These are phyloP conservation scores for Dascillus cervinus DNA, from an alignment of 2,888 invertebrate genomes.

Conservation along the genomic window DNA sequence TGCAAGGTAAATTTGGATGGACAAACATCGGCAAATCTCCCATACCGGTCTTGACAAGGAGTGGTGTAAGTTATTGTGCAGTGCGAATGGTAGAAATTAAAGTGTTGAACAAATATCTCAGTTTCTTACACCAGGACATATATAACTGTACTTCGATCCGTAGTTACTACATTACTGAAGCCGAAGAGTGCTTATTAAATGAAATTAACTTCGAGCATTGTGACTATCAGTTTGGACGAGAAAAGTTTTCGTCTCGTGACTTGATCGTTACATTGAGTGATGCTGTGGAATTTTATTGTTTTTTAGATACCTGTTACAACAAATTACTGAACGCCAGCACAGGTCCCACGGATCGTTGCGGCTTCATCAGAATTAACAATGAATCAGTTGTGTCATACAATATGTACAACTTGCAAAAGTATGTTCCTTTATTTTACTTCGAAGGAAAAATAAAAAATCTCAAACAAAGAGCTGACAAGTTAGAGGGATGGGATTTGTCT, in stretches of 20 bases:
- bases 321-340: constrained; percentile 68
- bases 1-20: constrained; percentile 85
- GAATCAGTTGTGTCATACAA: constrained; percentile 92
- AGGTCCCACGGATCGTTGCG: constrained; percentile 71
- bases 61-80: constrained; percentile 82
- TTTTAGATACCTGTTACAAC: constrained; percentile 82
- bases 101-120: constrained; percentile 80
- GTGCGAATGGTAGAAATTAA: constrained; percentile 91
- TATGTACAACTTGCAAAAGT: constrained; percentile 72
- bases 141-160: constrained; percentile 87
- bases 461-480: constrained; percentile 75
- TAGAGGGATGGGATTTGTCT: constrained; percentile 87
- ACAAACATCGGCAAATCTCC: constrained; percentile 75
- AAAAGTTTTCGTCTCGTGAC: constrained; percentile 81
- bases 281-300: constrained; percentile 83
- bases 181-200: constrained; percentile 81
- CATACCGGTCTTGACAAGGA: constrained; percentile 83
- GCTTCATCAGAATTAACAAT: constrained; percentile 85
- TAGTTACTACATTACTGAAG: constrained; percentile 88
- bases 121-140: constrained; percentile 80
- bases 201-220: constrained; percentile 92
- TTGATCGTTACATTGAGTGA: constrained; percentile 82
- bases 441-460: constrained; percentile 89
- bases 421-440: constrained; percentile 86
- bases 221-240: constrained; percentile 82